Conservation (phyloP, 2,113 vertebrate genomes). For the Odocoileus virginianus region DNA sequence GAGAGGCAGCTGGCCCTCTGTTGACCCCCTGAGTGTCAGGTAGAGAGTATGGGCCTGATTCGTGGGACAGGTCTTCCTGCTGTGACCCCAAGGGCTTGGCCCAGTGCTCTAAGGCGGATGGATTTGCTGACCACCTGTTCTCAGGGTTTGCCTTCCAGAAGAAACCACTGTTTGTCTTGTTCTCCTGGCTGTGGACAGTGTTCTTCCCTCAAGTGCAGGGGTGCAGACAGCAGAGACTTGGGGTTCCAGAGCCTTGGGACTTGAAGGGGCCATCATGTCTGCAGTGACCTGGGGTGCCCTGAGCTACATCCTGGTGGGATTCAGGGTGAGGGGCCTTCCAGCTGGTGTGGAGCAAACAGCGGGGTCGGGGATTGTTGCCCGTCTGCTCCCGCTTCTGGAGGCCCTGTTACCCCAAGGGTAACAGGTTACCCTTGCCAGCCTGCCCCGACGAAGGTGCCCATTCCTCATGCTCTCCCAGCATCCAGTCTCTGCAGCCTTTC, state of each 20-base stretch:
- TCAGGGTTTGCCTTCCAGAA: neutral
- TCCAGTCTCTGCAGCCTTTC: neutral
- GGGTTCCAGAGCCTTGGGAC: neutral
- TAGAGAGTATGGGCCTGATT: neutral
- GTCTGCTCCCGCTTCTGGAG: neutral
- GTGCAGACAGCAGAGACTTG: neutral
- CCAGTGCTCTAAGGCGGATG: neutral
- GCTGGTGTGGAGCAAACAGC: neutral
- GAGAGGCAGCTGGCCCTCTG: neutral
- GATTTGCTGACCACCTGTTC: neutral
- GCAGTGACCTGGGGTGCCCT: neutral
- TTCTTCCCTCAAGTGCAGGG: neutral
- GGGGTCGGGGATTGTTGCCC: neutral
- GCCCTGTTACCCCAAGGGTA: neutral
- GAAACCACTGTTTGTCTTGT: neutral
- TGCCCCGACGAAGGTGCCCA: fast-evolving
- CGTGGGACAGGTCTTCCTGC: neutral
- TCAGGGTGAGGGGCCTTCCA: neutral
- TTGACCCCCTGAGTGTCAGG: neutral
- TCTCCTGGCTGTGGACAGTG: neutral
- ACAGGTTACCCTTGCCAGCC: too few species aligned
- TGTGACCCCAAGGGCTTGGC: neutral
- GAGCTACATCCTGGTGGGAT: neutral
- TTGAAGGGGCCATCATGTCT: neutral
- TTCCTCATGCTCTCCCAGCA: too few species aligned